Evolutionary conservation across 2,797 vertebrate species (phyloP).

Genomic region (Pseudochirops corinnae): DNA sequence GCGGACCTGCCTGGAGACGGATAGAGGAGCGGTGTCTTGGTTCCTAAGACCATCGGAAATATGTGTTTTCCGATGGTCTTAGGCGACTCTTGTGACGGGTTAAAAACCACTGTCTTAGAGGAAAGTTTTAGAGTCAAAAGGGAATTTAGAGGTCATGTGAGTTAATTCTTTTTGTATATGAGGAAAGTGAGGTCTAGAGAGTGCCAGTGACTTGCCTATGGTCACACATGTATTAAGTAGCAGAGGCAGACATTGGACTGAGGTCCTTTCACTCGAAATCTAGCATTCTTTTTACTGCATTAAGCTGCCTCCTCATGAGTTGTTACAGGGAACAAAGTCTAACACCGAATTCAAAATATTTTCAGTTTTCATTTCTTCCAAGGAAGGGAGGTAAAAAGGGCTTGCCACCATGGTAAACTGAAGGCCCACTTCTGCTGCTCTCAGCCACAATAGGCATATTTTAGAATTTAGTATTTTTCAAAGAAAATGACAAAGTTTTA

Average conservation of each 20-base stretch:
- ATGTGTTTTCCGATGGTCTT: no score
- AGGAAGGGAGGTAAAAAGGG: constrained; percentile 22
- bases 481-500: constrained; percentile 47
- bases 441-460: neutral
- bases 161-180: neutral
- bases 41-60: no score
- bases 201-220: neutral
- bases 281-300: neutral
- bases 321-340: neutral
- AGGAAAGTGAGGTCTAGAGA: neutral
- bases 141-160: neutral
- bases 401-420: constrained; percentile 50
- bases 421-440: constrained; percentile 46
- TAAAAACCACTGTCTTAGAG: neutral
- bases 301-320: neutral
- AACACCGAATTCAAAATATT: neutral
- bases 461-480: constrained; percentile 42
- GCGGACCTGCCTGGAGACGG: no score
- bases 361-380: constrained; percentile 30
- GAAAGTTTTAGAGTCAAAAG: neutral
- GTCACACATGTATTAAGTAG: neutral
- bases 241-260: neutral
- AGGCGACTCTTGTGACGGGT: no score
- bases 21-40: no score
- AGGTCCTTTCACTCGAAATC: neutral